phyloP scores from a whole-genome alignment of 2,113 vertebrate genomes.

The Genyomyrus donnyi region DNA sequence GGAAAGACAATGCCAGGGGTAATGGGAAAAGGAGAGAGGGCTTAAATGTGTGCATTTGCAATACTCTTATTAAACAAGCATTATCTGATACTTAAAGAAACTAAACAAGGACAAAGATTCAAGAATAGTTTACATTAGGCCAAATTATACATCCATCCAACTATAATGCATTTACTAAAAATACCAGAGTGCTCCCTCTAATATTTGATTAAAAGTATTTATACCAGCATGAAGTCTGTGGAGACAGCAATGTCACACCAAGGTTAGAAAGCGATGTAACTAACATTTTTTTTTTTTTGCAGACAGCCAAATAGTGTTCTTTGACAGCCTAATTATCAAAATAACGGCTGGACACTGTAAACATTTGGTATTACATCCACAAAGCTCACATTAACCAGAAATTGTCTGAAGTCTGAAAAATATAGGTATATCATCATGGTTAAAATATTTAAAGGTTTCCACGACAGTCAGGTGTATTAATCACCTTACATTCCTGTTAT shows the following conservation, averaged over 20 bases:
- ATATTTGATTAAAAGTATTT: constrained; percentile 1
- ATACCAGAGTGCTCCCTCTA: not conserved
- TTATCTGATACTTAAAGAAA: not conserved
- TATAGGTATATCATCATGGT: not conserved
- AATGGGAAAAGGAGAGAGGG: not conserved
- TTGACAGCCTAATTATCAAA: not conserved
- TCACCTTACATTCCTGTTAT: no score
- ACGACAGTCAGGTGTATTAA: not conserved
- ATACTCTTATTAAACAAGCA: not conserved
- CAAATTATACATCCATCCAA: not conserved
- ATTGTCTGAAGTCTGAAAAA: not conserved
- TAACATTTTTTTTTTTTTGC: not conserved
- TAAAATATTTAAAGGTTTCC: not conserved
- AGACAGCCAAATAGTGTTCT: not conserved
- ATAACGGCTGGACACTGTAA: not conserved
- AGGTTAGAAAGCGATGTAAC: not conserved
- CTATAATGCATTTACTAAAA: constrained; percentile 1
- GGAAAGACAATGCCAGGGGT: not conserved
- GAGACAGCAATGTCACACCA: not conserved
- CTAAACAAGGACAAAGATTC: not conserved
- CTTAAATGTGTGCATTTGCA: not conserved
- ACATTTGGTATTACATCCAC: not conserved
- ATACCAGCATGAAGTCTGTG: not conserved
- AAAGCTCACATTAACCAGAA: not conserved
- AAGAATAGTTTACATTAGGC: not conserved